Base-by-base conservation (phyloP, 2,888 invertebrate species). In the Aphidoletes aphidimyza region DNA sequence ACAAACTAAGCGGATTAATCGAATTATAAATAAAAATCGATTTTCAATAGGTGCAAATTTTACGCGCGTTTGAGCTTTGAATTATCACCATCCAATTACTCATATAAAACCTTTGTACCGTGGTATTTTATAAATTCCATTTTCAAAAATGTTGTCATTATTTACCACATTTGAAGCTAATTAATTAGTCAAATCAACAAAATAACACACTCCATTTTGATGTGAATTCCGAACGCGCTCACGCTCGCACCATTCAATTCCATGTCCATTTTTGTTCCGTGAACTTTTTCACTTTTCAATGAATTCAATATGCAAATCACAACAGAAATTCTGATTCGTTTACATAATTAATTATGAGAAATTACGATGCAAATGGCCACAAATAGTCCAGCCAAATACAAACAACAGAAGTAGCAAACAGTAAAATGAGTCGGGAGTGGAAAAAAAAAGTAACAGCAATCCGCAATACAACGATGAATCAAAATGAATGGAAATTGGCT, bases 271-370 rank as follows among this genome's bases (percentile, higher is more conserved):
- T 47, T 47, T n/a, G n/a, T 47, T 54, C 8, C 22, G 54, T 54
- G 69, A 69, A 69, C 69, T 69, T 30, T 69, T 69, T 34, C 34
- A 69, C 30, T 30, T 14, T 69, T 69, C 14, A 26, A 22, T 54
- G n/a, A 69, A 30, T 69, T 69, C 69, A 69, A 69, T 69, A 69
- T 69, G 69, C 30, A 30, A 69, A 69, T 69, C 34, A 14, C 26
- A 69, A 69, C 69, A 26, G 34, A 69, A 69, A 69, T 69, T 69
- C 11, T 30, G 69, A 11, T 69, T 69, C 34, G 69, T 69, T 69
- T 69, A 69, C 69, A 69, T 69, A 69, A 69, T 69, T 69, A 69
- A 69, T 69, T 69, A 69, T 69, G 69, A 30, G 69, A 69, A 69
- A 69, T 69, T 69, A 69, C 69, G 34, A 69, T 69, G 69, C 69